A percentile compares a stretch with the other conserved stretches of the same genome.
phyloP scores from a whole-genome alignment of 2,797 vertebrate genomes.

The Capromys pilorides region DNA sequence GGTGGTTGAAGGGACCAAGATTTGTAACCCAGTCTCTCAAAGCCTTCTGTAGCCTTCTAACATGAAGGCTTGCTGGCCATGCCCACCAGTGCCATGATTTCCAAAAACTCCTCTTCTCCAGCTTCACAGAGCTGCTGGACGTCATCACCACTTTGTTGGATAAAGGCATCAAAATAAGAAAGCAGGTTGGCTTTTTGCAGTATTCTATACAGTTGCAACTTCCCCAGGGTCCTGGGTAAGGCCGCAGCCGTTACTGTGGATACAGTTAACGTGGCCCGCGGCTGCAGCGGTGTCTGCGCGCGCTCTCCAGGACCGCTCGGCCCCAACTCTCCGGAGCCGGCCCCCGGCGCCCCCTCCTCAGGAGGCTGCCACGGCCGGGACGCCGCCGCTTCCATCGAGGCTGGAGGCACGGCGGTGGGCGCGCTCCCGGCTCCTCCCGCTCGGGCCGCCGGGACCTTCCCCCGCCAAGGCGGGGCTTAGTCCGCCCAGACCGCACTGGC shows the following conservation, averaged over 20 bases:
- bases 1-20: conserved; percentile 97
- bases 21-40: conserved; percentile 99
- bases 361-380: too few species aligned
- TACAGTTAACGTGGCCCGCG: conserved; percentile 69
- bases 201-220: conserved; percentile 98
- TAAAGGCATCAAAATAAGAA: conserved; percentile 99
- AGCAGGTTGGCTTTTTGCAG: conserved; percentile 97
- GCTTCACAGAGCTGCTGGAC: conserved; percentile 99
- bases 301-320: too few species aligned
- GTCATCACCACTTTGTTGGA: conserved; percentile 98
- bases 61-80: conserved; percentile 99
- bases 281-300: too few species aligned
- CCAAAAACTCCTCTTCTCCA: conserved; percentile 98
- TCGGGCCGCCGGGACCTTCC: too few species aligned
- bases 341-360: too few species aligned
- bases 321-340: too few species aligned
- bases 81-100: conserved; percentile 99
- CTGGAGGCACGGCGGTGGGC: too few species aligned
- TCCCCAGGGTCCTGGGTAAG: conserved; percentile 96
- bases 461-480: too few species aligned
- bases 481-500: too few species aligned
- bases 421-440: too few species aligned
- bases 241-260: conserved; percentile 94
- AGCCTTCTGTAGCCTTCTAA: conserved; percentile 96
- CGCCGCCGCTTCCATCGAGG: too few species aligned